Percentiles rank a stretch among this genome's conserved stretches.
Evolutionary conservation across 1,140 invertebrate species (phyloP).

Genomic region (Gryllus bimaculatus): DNA sequence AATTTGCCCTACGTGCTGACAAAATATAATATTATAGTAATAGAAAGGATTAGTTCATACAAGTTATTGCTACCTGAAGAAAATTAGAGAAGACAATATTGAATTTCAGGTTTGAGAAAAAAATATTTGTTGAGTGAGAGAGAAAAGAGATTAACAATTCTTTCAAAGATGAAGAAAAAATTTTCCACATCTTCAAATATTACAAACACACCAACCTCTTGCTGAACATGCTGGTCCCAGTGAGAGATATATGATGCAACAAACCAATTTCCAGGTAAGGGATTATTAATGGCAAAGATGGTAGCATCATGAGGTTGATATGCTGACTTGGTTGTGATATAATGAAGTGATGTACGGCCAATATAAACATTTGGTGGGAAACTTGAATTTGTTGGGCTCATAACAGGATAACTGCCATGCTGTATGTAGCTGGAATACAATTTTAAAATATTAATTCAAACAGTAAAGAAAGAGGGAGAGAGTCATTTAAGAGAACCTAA

Average conservation of each 20-base stretch:
- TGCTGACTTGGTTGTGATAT: constrained; percentile 35
- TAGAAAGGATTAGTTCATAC: too few species aligned
- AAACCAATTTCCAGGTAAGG: constrained; percentile 49
- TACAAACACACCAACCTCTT: constrained; percentile 36
- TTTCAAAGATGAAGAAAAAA: constrained; percentile 13
- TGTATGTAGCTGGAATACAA: constrained; percentile 39
- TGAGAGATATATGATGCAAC: constrained; percentile 43
- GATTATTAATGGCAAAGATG: constrained; percentile 40
- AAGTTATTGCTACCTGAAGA: too few species aligned
- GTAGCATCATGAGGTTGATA: constrained; percentile 37
- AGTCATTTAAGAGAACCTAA: too few species aligned
- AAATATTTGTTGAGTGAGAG: too few species aligned
- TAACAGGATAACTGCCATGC: constrained; percentile 50
- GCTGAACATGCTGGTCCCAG: constrained; percentile 43
- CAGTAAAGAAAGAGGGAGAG: too few species aligned
- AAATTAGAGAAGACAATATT: too few species aligned
- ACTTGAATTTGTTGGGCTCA: constrained; percentile 40
- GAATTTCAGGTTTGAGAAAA: too few species aligned
- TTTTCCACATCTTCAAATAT: background rate
- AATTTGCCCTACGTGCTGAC: too few species aligned
- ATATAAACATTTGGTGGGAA: constrained; percentile 36
- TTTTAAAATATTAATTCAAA: too few species aligned
- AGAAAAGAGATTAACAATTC: too few species aligned
- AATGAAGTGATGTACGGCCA: constrained; percentile 31
- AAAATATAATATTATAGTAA: too few species aligned